Base-by-base conservation (phyloP, 2,888 invertebrate species). In the Xestia rhomboidea region DNA sequence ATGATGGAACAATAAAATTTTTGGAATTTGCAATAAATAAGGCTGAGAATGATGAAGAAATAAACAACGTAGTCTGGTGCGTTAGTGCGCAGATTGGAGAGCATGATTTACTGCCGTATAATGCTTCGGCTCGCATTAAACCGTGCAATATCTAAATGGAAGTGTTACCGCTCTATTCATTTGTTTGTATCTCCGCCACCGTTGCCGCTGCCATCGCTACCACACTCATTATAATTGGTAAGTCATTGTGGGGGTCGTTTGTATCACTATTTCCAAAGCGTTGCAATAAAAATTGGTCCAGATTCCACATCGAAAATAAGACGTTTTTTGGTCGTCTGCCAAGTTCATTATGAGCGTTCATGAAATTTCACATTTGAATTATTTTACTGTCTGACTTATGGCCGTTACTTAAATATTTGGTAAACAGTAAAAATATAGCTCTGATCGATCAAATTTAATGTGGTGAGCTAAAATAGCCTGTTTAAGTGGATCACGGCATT, bases 351-450 rank as follows among this genome's bases (percentile, higher is more conserved):
- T 96, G 96, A 96, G 95, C 95, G 96, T 96, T 96, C 96, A 96
- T 96, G 96, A 96, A 96, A 96, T 96, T 96, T 96, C 96, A 96
- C 96, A 96, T 96, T 96, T 96, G 96, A 96, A 96, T 96, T 96
- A 96, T 96, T 96, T 96, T 96, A 96, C 96, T 96, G 96, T 95
- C 96, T 96, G 96, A 96, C 95, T 96, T 96, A 96, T 96, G 94
- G 95, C 95, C 93, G 96, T 96, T 96, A 96, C 96, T 96, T 96
- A 96, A 96, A 96, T 96, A 96, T 96, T 96, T 96, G 96, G 96
- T 96, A 96, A 96, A 96, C 96, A 96, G 95, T 95, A 96, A 96
- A 96, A 96, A 96, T 96, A 96, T 96, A 94, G 95, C 92, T 93
- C 94, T 94, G 95, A 96, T 96, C 96, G 95, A 96, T 96, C 96